These are phyloP conservation scores for Drosophila cognata DNA, from an alignment of 2,888 invertebrate species.

Conservation along the genomic window DNA sequence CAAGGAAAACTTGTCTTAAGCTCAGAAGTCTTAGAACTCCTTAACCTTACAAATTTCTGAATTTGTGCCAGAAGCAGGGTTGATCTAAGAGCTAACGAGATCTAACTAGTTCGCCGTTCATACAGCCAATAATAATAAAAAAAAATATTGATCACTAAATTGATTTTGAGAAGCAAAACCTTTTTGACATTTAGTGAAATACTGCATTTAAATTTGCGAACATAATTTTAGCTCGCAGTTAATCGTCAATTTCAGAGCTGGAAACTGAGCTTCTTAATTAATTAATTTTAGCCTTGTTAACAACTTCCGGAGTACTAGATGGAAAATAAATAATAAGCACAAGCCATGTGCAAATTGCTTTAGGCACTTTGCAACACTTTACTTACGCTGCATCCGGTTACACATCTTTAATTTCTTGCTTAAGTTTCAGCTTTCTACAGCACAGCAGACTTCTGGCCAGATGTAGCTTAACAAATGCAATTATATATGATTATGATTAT, in stretches of 20 bases:
- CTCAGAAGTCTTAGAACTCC: neutral
- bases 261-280: neutral
- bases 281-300: slow-evolving; percentile 11
- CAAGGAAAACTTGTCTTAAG: neutral
- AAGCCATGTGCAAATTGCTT: slow-evolving; percentile 1
- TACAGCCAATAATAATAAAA: neutral
- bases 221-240: neutral
- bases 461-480: slow-evolving; percentile 6
- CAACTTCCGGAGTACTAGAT: slow-evolving; percentile 1
- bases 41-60: neutral
- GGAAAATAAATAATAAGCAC: neutral
- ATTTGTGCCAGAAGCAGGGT: neutral
- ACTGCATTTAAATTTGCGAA: neutral
- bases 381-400: slow-evolving; percentile 10
- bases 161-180: neutral
- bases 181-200: neutral
- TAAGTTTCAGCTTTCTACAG: slow-evolving; percentile 13
- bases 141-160: neutral
- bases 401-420: neutral
- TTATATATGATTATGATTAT: slow-evolving; percentile 12
- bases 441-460: slow-evolving; percentile 6
- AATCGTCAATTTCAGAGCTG: neutral
- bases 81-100: neutral
- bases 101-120: neutral
- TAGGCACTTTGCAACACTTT: slow-evolving; percentile 10